These are phyloP conservation scores for Stegastes partitus DNA, from an alignment of 2,113 vertebrate genomes.

Conservation along the genomic window DNA sequence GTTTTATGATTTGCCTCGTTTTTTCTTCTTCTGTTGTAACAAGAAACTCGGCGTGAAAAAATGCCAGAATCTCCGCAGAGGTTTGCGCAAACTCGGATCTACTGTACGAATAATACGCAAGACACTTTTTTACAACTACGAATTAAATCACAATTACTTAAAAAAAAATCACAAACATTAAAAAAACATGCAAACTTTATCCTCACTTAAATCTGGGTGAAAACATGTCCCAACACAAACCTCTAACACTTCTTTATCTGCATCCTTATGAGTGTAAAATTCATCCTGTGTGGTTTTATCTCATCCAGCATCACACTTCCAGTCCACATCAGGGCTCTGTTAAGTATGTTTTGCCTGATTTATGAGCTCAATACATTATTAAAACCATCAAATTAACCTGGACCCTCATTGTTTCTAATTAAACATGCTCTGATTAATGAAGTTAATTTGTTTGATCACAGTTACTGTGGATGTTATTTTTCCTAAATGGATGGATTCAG, in stretches of 20 bases:
- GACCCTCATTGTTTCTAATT: neutral
- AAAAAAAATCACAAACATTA: too few relatives aligned
- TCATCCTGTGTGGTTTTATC: too few relatives aligned
- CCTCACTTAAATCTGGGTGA: too few relatives aligned
- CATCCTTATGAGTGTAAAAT: neutral
- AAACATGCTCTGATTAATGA: neutral
- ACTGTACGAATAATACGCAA: too few relatives aligned
- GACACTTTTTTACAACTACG: too few relatives aligned
- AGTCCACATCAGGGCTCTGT: neutral
- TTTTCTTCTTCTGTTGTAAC: neutral
- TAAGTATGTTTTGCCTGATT: neutral
- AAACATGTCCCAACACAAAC: too few relatives aligned
- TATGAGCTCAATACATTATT: neutral
- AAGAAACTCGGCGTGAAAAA: too few relatives aligned
- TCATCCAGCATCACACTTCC: too few relatives aligned
- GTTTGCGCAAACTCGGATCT: too few relatives aligned
- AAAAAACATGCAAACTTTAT: too few relatives aligned
- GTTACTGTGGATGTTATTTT: constrained; percentile 13
- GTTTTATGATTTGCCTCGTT: constrained; percentile 15
- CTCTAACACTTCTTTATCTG: neutral
- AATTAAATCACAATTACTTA: too few relatives aligned
- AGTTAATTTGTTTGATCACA: constrained; percentile 3
- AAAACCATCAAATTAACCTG: neutral
- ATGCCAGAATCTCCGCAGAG: too few relatives aligned
- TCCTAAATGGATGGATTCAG: constrained; percentile 29